A percentile compares a stretch with the other conserved stretches of the same genome.
These are phyloP conservation scores for Bombus balteatus DNA, from an alignment of 1,140 invertebrate genomes.

Conservation along the genomic window DNA sequence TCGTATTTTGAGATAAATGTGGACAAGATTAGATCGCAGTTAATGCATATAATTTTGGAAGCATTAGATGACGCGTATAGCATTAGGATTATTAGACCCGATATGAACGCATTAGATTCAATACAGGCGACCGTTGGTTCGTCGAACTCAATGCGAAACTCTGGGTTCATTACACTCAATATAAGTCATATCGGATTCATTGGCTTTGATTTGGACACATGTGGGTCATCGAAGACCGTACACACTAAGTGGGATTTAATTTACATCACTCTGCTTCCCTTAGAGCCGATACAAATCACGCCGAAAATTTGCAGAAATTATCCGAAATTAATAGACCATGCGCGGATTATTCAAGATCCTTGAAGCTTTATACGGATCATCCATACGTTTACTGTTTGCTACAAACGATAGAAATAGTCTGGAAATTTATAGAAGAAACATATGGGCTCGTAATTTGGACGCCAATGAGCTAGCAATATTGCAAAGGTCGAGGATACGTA, in stretches of 20 bases:
- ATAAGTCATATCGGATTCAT: conserved; percentile 5
- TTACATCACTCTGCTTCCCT: not conserved
- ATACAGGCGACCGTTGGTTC: not conserved
- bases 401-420: too few relatives aligned
- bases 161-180: conserved; percentile 3
- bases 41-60: not conserved
- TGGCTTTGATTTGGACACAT: conserved; percentile 15
- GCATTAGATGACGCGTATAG: not conserved
- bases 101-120: conserved; percentile 1
- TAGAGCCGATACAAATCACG: not conserved
- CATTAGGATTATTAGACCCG: not conserved
- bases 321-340: not conserved
- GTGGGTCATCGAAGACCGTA: not conserved
- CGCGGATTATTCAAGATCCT: not conserved
- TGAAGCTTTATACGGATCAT: fast-evolving
- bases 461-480: not conserved
- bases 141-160: conserved; percentile 7
- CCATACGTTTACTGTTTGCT: too few relatives aligned
- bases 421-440: too few relatives aligned
- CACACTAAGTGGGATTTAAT: not conserved
- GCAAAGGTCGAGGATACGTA: not conserved
- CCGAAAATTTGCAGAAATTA: not conserved
- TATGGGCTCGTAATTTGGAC: too few relatives aligned
- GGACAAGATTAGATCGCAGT: not conserved
- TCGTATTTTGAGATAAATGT: not conserved